Base-by-base conservation (phyloP, 2,113 vertebrate species). In the Cyanoderma ruficeps region DNA sequence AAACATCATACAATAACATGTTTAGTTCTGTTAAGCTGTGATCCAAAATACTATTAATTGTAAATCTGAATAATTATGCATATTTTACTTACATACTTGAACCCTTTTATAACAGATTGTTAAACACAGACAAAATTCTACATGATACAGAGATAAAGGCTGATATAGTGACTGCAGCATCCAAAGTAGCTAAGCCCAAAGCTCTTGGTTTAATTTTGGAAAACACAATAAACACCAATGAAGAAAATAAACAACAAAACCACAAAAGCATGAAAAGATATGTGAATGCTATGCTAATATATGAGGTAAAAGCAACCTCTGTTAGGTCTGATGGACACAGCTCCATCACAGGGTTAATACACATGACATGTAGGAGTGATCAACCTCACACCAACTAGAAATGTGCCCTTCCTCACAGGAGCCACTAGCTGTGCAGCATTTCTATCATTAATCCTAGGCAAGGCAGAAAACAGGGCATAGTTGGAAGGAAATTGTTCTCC, bases 41-140 rank as follows among this genome's bases (percentile, higher is more conserved):
- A 37, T 57, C 98, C 55, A 74, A 92, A 74, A 83, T 67, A 42
- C 7, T 68, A 56, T 7, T 90, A 93, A 92, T 30, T 30, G 35
- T 42, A 86, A 96, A 84, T 65, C n/a, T 87, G 49, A 96, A 91
- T 35, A 76, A 61, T 57, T 71, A 75, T 19, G 76, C 8, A 5
- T 65, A 50, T 84, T 77, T 83, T 89, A 80, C 63, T 94, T 87
- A 94, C 70, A 39, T 16, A 70, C 20, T 67, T 63, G 49, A 79
- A 79, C 42, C 18, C 24, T 68, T 70, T 79, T 39, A 39, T 49
- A 93, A 87, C 1, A 49, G 72, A 35, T 83, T 74, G 46, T 70
- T 77, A 90, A 70, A 85, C 42, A 69, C 2, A 68, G 37, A 74
- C 55, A 87, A 86, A 87, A 63, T 15, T 41, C 18, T 67, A 41